Conservation (phyloP, 2,888 invertebrate species). For the Beris morrisii region DNA sequence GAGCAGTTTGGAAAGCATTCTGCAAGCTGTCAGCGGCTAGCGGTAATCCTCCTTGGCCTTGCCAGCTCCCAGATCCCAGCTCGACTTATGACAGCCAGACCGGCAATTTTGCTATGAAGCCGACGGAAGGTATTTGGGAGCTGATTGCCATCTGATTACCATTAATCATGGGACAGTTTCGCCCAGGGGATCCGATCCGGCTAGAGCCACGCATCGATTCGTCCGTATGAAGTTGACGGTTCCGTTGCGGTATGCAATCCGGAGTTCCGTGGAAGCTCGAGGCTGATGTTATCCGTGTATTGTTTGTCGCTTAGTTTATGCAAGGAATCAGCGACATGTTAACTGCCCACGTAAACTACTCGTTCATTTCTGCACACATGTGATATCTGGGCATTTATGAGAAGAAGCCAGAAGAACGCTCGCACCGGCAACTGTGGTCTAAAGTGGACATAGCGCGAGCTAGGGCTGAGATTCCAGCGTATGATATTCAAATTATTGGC, state of each 20-base stretch:
- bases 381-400: constrained; percentile 24
- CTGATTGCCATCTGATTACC: constrained; percentile 30
- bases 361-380: constrained; percentile 6
- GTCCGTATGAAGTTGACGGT: too few relatives aligned
- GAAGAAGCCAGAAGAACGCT: not conserved
- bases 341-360: constrained; percentile 18
- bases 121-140: constrained; percentile 15
- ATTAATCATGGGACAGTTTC: constrained; percentile 28
- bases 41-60: not conserved
- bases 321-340: constrained; percentile 31
- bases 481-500: constrained; percentile 22
- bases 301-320: constrained; percentile 27
- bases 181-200: not conserved
- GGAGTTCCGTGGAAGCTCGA: constrained; percentile 16
- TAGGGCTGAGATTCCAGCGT: constrained; percentile 20
- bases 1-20: not conserved
- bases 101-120: constrained; percentile 3
- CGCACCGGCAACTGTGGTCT: not conserved
- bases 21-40: too few relatives aligned
- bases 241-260: too few relatives aligned
- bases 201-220: too few relatives aligned
- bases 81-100: constrained; percentile 18
- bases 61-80: constrained; percentile 16
- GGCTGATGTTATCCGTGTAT: constrained; percentile 25
- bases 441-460: constrained; percentile 18